Base-by-base conservation (phyloP, 2,113 vertebrate species). In the Oreochromis tanganicae region DNA sequence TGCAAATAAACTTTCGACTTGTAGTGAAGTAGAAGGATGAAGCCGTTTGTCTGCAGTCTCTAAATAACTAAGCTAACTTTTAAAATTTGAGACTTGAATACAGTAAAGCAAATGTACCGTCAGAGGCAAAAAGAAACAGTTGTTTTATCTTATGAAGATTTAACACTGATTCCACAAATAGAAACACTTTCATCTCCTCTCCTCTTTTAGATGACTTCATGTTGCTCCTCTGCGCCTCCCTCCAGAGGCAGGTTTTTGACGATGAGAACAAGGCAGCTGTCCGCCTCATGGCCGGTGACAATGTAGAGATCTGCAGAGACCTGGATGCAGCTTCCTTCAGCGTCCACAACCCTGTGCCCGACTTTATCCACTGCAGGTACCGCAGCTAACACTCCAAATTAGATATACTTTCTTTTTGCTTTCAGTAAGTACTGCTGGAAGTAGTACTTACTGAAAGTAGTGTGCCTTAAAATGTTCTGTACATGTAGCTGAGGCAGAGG, bases 261-360 rank as follows among this genome's bases (percentile, higher is more conserved):
- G 98, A 99, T 16, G 98, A 99, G 95, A 99, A 98, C 89, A 97
- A 98, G 91, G 97, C 97, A 10, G 97, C 97, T 0, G 98, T 99
- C 4, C 96, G 98, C 21, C 95, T 99, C 87, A 97, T 98, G 95
- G 99, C 98, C 1, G 98, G 98, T 13, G 98, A 99, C 94, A 99
- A 99, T 9, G 98, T 98, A n/a, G 99, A 99, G 96, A 99, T 99
- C 88, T 99, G 98, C 89, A 97, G 98, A 96, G 98, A 98, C 91
- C 96, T 99, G 63, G 98, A 99, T 0, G 99, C 98, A 1, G 98
- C 98, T 21, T 97, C 98, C 6, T 99, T 99, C 90, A 99, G 98
- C 85, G 97, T 99, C 55, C 98, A 99, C 89, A 99, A 99, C 94
- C 98, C 98, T 1, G 99, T 99, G 9, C 99, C 99, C 0, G 98